These are phyloP conservation scores for Notarius lentiginosus DNA, from an alignment of 2,113 vertebrate species.

Conservation along the genomic window DNA sequence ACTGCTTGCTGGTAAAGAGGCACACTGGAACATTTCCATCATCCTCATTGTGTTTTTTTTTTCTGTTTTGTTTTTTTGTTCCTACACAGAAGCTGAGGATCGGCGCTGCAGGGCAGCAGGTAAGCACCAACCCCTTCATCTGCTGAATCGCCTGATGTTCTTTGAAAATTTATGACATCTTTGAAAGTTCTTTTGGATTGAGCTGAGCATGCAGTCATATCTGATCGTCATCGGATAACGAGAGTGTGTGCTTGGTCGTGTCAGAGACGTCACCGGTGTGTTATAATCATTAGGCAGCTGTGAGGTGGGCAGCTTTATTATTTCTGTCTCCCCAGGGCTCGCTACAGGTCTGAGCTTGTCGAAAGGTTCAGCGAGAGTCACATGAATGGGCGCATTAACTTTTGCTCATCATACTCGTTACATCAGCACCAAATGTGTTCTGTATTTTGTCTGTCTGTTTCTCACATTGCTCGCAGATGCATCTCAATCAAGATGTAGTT, in stretches of 20 bases:
- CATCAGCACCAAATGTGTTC: not conserved
- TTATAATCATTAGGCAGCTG: not conserved
- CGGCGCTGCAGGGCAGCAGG: constrained; percentile 2
- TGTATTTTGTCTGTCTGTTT: not conserved
- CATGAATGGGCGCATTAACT: not conserved
- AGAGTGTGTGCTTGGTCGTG: not conserved
- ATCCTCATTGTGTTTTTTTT: constrained; percentile 1
- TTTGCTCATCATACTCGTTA: not conserved
- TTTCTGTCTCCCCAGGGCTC: not conserved
- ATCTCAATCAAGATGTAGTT: not conserved
- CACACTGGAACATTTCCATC: not conserved
- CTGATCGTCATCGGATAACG: not conserved
- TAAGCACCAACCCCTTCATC: constrained; percentile 5
- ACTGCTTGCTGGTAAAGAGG: not conserved
- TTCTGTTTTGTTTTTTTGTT: not conserved
- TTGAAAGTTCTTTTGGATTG: not conserved
- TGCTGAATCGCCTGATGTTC: not conserved
- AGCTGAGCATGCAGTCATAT: not conserved
- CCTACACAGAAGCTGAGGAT: constrained; percentile 37
- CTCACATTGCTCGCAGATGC: not conserved
- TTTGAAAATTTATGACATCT: not conserved
- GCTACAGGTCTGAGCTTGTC: constrained; percentile 33
- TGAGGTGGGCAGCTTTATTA: not conserved
- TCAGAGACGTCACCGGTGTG: not conserved
- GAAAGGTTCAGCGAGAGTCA: not conserved